These are phyloP conservation scores for Drosophila cardini DNA, from an alignment of 1,140 invertebrate species.

Conservation along the genomic window DNA sequence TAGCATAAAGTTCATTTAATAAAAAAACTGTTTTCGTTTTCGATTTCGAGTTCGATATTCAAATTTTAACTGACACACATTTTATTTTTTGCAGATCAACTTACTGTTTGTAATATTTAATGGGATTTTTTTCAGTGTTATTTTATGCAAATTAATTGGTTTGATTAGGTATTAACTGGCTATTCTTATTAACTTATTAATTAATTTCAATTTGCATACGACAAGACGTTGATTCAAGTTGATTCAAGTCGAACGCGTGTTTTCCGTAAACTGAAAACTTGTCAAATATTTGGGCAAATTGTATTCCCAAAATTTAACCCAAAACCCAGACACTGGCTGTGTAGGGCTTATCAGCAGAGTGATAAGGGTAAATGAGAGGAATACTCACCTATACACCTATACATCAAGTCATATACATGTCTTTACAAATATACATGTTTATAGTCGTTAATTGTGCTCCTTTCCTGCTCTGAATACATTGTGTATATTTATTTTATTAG, in stretches of 20 bases:
- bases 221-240: background rate
- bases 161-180: background rate
- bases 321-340: conserved; percentile 6
- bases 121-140: background rate
- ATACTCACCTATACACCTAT: background rate
- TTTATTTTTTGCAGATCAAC: conserved; percentile 28
- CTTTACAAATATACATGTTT: background rate
- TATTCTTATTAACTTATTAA: conserved; percentile 15
- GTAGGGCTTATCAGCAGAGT: conserved; percentile 26
- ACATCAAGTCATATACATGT: background rate
- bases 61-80: conserved; percentile 61
- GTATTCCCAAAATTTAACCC: conserved; percentile 3
- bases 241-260: conserved; percentile 15
- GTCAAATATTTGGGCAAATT: conserved; percentile 21
- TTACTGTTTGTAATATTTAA: conserved; percentile 31
- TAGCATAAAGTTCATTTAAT: conserved; percentile 7
- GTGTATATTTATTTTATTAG: conserved; percentile 4
- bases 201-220: conserved; percentile 32
- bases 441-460: conserved; percentile 2
- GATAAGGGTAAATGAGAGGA: conserved; percentile 34
- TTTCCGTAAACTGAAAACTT: conserved; percentile 28
- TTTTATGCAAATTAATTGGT: conserved; percentile 26
- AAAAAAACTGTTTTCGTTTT: background rate
- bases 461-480: conserved; percentile 1
- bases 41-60: conserved; percentile 42